These are phyloP conservation scores for Diogma glabrata DNA, from an alignment of 2,888 invertebrate genomes.

Conservation along the genomic window DNA sequence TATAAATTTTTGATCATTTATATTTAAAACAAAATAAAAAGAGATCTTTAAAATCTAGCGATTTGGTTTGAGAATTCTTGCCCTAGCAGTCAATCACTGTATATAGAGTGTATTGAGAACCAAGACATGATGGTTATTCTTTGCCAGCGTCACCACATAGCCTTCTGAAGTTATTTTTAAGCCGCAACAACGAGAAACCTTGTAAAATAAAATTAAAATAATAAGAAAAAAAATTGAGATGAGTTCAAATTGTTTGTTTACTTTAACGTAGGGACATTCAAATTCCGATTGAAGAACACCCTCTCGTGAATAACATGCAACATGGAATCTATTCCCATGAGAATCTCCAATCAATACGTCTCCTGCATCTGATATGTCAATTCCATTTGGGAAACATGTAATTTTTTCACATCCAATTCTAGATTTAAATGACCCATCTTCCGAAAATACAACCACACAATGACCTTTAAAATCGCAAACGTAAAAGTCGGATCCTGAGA, in stretches of 20 bases:
- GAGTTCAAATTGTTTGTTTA: no score
- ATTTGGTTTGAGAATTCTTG: conserved; percentile 22
- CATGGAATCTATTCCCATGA: conserved; percentile 95
- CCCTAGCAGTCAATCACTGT: conserved; percentile 54
- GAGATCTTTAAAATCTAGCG: conserved; percentile 20
- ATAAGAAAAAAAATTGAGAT: conserved; percentile 14
- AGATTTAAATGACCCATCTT: conserved; percentile 81
- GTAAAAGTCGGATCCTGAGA: conserved; percentile 78
- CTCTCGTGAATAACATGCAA: conserved; percentile 86
- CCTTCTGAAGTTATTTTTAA: conserved; percentile 95
- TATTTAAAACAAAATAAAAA: no score
- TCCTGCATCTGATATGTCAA: conserved; percentile 93
- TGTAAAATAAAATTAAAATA: conserved; percentile 24
- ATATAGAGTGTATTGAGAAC: conserved; percentile 90
- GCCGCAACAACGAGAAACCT: conserved; percentile 97
- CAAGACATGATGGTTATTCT: conserved; percentile 97
- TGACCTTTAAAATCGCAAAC: conserved; percentile 98
- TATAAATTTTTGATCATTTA: no score
- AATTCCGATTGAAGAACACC: conserved; percentile 82
- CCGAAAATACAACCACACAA: conserved; percentile 92
- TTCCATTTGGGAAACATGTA: conserved; percentile 95
- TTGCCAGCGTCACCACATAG: conserved; percentile 90
- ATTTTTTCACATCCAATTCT: conserved; percentile 92
- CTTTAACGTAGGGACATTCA: conserved; percentile 96
- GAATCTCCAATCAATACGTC: conserved; percentile 95